Percentiles rank a stretch among this genome's conserved stretches.
These are phyloP conservation scores for Prionace glauca DNA, from an alignment of 2,797 vertebrate species.

Conservation along the genomic window DNA sequence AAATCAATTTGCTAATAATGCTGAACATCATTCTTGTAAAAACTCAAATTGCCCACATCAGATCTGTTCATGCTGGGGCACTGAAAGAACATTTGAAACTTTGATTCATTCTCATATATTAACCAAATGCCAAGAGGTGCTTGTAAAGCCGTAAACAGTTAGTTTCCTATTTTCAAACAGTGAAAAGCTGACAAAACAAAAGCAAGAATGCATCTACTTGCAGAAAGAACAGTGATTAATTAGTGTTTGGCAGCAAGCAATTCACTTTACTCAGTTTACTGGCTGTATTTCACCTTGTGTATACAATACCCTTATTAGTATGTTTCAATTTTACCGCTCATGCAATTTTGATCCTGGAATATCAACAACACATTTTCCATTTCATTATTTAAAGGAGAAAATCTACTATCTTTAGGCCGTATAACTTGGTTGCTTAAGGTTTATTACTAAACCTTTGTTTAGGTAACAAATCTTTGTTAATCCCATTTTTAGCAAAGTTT, in stretches of 20 bases:
- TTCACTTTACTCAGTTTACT: not conserved
- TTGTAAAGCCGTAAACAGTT: not conserved
- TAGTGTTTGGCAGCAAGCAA: not conserved
- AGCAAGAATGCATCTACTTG: not conserved
- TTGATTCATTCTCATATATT: constrained; percentile 1
- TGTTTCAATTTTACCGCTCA: not conserved
- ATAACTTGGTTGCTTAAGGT: not conserved
- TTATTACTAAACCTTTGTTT: not conserved
- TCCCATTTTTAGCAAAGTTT: not conserved
- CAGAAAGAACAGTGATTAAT: not conserved
- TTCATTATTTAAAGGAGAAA: not conserved
- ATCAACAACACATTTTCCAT: constrained; percentile 9
- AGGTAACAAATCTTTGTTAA: not conserved
- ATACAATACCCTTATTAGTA: not conserved
- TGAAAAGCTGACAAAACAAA: not conserved
- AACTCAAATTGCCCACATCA: not conserved
- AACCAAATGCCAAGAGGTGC: not conserved
- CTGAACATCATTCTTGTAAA: not conserved
- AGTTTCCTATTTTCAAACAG: not conserved
- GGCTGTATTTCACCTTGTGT: not conserved
- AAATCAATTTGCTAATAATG: constrained; percentile 26
- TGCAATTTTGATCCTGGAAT: constrained; percentile 4
- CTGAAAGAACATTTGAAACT: not conserved
- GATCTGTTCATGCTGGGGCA: too few relatives aligned
- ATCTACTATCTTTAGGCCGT: not conserved